Evolutionary conservation across 1,140 invertebrate species (phyloP), one percentile per base, ranked within the genome.

Genomic region (Caligus rogercresseyi): DNA sequence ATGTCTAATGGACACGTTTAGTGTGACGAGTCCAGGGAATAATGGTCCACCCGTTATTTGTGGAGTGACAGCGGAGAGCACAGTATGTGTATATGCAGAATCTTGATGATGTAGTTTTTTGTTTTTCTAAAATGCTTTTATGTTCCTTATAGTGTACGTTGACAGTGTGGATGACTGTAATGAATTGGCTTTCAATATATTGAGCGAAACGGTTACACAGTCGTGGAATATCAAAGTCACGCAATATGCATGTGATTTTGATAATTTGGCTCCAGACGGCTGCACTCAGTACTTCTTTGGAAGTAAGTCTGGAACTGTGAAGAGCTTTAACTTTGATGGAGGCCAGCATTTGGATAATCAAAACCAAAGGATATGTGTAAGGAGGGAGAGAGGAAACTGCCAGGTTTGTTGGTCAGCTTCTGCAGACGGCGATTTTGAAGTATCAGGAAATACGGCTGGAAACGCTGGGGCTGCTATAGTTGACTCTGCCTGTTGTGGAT

Each of bases 271-370:
- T 56, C 70, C 70, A 2, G 67, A 67, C 51, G 70, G 70, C 23
- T 71, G 70, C 56, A 69, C 68, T 25, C 70, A 71, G 62, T 71
- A 69, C 58, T 70, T 63, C 59, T 54, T 66, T 13, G 65, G 65
- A 1, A 66, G 20, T 18, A 62, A 63, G 24, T 64, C 57, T 16
- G 70, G 69, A 1, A 63, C 63, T 1, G 64, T 71, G 1, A 67
- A 69, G 61, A 68, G 67, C 7, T 71, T 69, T 62, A 71, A 71
- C 63, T 71, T 65, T 64, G 67, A 69, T 25, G 69, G 69, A 4
- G 65, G 59, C 25, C 56, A 64, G 52, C 69, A 71, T 55, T 63
- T 68, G 23, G 69, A 68, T 57, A 66, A 68, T 21, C 65, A 67
- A 55, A 68, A 66, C 51, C 69, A 70, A 56, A 63, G 64, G 52